phyloP scores from a whole-genome alignment of 2,113 vertebrate species.

The Pluvianellus socialis region DNA sequence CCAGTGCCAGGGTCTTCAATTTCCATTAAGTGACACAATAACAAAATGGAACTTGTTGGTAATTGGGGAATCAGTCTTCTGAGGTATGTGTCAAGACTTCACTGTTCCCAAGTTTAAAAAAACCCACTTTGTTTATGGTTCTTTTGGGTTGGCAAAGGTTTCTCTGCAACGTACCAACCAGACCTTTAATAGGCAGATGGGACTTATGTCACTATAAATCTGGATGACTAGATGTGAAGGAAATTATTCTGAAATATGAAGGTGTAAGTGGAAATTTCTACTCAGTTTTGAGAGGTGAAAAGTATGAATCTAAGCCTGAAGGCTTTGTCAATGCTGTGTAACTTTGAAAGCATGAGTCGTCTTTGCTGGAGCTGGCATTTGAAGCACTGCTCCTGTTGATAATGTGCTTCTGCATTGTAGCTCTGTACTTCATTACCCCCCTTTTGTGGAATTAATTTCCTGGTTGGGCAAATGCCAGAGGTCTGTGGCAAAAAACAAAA shows the following conservation, averaged over 20 bases:
- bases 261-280: background rate
- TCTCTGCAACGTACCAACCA: background rate
- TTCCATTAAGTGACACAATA: slow-evolving; percentile 27
- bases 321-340: background rate
- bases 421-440: background rate
- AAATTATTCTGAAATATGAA: background rate
- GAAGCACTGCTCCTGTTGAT: background rate
- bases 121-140: background rate
- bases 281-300: background rate
- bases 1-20: background rate
- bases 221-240: background rate
- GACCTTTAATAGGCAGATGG: background rate
- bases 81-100: background rate
- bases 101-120: background rate
- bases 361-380: background rate
- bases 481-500: background rate
- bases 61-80: background rate
- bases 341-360: background rate
- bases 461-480: background rate
- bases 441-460: background rate
- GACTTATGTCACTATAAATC: background rate
- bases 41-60: background rate
- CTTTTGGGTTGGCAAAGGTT: background rate
- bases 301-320: background rate
- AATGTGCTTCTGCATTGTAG: background rate